Percentiles rank a stretch among this genome's conserved stretches.
Evolutionary conservation across 2,888 invertebrate genomes (phyloP).

Genomic region (Lutraria lutraria): DNA sequence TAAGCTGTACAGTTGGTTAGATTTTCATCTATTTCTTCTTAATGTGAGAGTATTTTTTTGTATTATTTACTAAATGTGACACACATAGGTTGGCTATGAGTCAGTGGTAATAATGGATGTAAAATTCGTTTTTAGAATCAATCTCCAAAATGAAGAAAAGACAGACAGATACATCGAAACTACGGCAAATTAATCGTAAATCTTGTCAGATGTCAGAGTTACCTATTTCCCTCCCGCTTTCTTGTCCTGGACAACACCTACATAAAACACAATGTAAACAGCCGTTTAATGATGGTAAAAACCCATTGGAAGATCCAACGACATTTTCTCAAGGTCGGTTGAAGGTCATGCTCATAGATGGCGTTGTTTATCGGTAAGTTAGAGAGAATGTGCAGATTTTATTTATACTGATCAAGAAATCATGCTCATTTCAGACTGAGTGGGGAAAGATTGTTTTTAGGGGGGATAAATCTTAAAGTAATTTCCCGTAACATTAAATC

Average conservation of each 20-base stretch:
- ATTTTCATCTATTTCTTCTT: too few relatives aligned
- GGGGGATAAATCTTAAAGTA: too few relatives aligned
- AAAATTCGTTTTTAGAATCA: neutral
- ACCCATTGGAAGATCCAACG: constrained; percentile 70
- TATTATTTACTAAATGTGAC: too few relatives aligned
- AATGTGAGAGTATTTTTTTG: too few relatives aligned
- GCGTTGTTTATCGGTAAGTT: constrained; percentile 82
- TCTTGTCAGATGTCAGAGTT: constrained; percentile 67
- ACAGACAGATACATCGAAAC: constrained; percentile 24
- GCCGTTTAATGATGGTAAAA: constrained; percentile 66
- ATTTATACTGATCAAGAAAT: neutral
- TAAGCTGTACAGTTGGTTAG: too few relatives aligned
- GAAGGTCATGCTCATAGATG: constrained; percentile 82
- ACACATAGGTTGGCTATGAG: too few relatives aligned
- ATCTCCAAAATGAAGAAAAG: neutral
- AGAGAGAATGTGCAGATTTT: neutral
- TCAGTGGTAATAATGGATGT: too few relatives aligned
- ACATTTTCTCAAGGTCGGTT: constrained; percentile 78
- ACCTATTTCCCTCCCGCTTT: constrained; percentile 78
- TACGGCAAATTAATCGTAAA: constrained; percentile 57
- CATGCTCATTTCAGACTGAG: too few relatives aligned
- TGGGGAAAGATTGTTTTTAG: too few relatives aligned
- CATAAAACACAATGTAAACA: constrained; percentile 75
- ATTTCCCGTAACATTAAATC: too few relatives aligned
- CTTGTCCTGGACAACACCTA: constrained; percentile 82